Base-by-base conservation (phyloP, 30 jellyfish, hydroid and myxozoan species). In the Sanderia malayensis region DNA sequence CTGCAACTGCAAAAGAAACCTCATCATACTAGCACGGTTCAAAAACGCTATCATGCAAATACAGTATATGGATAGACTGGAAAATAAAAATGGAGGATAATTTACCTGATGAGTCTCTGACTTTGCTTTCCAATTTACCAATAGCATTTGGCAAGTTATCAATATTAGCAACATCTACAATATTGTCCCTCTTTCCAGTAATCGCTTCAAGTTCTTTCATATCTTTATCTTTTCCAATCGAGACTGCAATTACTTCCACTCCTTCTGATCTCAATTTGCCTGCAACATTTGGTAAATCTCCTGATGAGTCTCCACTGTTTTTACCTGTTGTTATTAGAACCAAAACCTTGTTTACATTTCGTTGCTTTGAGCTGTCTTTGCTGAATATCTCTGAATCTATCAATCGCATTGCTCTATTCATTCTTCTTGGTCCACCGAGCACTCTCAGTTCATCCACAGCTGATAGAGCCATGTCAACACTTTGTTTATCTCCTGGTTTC, bases 381-480 rank as follows among this genome's bases (percentile, higher is more conserved):
- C 62, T 49, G 30, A 31, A 79, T 22, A 87, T 21, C 27, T 79
- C 87, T 1, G 76, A 21, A 9, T 46, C 47, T 0, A 80, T 83
- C 15, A 46, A 18, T 6, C 74, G 71, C 27, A 87, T 52, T 34
- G 96, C 94, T 66, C 52, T 70, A 44, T 72, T 37, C 80, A 79
- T 67, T 60, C 87, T 44, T 32, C 96, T 72, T 8, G 67, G 84
- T 32, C 97, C 97, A 23, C 95, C 97, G 10, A 76, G 31, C 61
- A 47, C 34, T 15, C 58, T 18, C 31, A 85, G n/a, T 31, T 28
- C 52, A 22, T 45, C 45, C 4, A 53, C 60, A 17, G 32, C 23
- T 27, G 33, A 44, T 6, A 41, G 46, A 0, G 64, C 30, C 52
- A 2, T 28, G 21, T 53, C 29, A 0, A 21, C 62, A 53, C 73